Conservation (phyloP, 2,797 vertebrate genomes). For the Apogon talboti region DNA sequence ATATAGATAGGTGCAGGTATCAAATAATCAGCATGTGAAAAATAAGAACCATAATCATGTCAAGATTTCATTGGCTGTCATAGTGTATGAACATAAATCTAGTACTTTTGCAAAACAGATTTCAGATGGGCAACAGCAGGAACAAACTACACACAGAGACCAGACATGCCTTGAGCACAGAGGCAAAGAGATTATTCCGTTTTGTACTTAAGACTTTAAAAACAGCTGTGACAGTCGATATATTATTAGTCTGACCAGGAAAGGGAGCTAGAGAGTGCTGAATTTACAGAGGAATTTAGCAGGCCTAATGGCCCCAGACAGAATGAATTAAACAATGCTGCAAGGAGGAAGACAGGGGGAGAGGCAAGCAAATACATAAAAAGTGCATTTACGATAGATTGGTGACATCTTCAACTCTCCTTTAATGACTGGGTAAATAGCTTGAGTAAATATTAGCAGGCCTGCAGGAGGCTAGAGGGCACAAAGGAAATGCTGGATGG, state of each 20-base stretch:
- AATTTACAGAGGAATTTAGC: constrained; percentile 73
- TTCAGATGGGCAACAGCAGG: constrained; percentile 42
- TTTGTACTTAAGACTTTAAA: constrained; percentile 61
- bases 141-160: constrained; percentile 45
- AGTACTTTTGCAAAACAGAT: constrained; percentile 9
- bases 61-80: not conserved
- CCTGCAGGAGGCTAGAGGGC: not conserved
- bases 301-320: constrained; percentile 72
- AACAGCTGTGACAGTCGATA: constrained; percentile 53
- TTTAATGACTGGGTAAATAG: constrained; percentile 49
- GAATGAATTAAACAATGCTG: constrained; percentile 60
- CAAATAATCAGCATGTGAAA: constrained; percentile 13
- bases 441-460: constrained; percentile 33
- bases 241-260: constrained; percentile 67
- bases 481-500: constrained; percentile 1
- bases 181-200: constrained; percentile 57
- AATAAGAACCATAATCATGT: not conserved
- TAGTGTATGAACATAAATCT: constrained; percentile 16
- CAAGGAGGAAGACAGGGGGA: constrained; percentile 33
- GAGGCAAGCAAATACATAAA: constrained; percentile 43
- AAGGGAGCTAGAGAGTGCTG: constrained; percentile 43
- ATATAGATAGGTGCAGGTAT: constrained; percentile 7
- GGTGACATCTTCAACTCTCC: constrained; percentile 47
- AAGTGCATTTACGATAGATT: constrained; percentile 41
- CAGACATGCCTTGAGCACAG: constrained; percentile 49